A percentile compares a stretch with the other conserved stretches of the same genome.
Conservation (phyloP, 1,140 invertebrate genomes). For the Drosophila pseudoobscura region DNA sequence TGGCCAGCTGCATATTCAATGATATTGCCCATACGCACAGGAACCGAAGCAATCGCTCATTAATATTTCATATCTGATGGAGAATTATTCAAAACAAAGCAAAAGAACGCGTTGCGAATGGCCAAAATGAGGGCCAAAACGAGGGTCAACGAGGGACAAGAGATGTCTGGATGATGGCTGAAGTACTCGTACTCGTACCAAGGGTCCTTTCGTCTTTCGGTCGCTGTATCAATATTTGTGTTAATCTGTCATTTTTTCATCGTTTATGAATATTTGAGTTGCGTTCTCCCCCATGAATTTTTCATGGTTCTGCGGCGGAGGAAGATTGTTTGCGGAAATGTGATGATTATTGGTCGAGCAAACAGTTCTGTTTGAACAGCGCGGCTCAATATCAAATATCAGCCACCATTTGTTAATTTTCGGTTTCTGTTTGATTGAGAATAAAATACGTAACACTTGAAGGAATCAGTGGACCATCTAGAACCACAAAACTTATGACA, state of each 20-base stretch:
- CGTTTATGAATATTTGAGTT: slow-evolving; percentile 80
- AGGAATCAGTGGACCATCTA: not conserved
- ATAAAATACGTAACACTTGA: slow-evolving; percentile 14
- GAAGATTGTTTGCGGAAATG: slow-evolving; percentile 53
- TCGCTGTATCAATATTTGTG: slow-evolving; percentile 78
- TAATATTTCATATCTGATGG: slow-evolving; percentile 76
- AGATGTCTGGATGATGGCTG: not conserved
- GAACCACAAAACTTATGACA: slow-evolving; percentile 43
- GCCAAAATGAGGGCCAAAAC: slow-evolving; percentile 48
- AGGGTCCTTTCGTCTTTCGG: slow-evolving; percentile 16
- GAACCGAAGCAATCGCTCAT: slow-evolving; percentile 62
- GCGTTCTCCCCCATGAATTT: slow-evolving; percentile 7
- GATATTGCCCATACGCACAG: slow-evolving; percentile 44
- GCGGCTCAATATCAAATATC: slow-evolving; percentile 24
- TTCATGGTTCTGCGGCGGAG: too few species aligned
- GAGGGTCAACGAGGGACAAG: slow-evolving; percentile 39
- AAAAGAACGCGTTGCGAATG: slow-evolving; percentile 63
- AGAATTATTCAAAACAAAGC: slow-evolving; percentile 78
- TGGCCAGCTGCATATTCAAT: slow-evolving; percentile 74
- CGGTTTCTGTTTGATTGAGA: slow-evolving; percentile 15
- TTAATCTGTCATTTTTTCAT: slow-evolving; percentile 79
- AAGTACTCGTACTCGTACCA: slow-evolving; percentile 12
- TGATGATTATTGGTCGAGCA: slow-evolving; percentile 76
- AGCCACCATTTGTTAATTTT: slow-evolving; percentile 33
- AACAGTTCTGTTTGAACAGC: slow-evolving; percentile 31